Evolutionary conservation across 2,888 invertebrate species (phyloP).

Genomic region (Agrotis puta): DNA sequence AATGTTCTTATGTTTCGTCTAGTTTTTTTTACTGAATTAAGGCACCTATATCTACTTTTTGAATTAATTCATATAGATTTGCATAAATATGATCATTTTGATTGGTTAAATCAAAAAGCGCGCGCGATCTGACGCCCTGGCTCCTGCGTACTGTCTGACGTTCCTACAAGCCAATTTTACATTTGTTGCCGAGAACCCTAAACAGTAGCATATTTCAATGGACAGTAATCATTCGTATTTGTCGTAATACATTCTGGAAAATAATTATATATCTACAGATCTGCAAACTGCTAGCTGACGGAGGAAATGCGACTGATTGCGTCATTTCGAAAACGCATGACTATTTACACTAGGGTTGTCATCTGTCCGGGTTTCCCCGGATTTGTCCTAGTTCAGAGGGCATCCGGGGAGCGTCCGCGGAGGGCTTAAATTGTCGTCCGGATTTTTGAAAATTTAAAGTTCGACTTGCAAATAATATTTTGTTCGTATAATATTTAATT

Average conservation of each 20-base stretch:
- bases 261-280: constrained; percentile 62
- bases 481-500: constrained; percentile 5
- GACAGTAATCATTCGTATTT: constrained; percentile 55
- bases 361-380: too few relatives aligned
- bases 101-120: too few relatives aligned
- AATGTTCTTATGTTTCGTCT: too few relatives aligned
- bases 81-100: too few relatives aligned
- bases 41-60: neutral
- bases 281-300: constrained; percentile 28
- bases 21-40: too few relatives aligned
- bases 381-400: too few relatives aligned
- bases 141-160: neutral
- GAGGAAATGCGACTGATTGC: constrained; percentile 36
- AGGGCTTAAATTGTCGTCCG: too few relatives aligned
- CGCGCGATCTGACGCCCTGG: too few relatives aligned
- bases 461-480: neutral
- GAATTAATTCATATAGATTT: neutral
- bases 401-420: too few relatives aligned
- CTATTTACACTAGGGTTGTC: too few relatives aligned
- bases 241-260: constrained; percentile 64
- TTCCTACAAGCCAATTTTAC: neutral
- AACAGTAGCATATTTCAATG: constrained; percentile 53
- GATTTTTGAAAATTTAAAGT: too few relatives aligned
- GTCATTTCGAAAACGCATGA: constrained; percentile 23
- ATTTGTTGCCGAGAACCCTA: constrained; percentile 61